Evolutionary conservation across 1,140 invertebrate species (phyloP), one percentile per base, ranked within the genome.

Genomic region (Mercenaria mercenaria): DNA sequence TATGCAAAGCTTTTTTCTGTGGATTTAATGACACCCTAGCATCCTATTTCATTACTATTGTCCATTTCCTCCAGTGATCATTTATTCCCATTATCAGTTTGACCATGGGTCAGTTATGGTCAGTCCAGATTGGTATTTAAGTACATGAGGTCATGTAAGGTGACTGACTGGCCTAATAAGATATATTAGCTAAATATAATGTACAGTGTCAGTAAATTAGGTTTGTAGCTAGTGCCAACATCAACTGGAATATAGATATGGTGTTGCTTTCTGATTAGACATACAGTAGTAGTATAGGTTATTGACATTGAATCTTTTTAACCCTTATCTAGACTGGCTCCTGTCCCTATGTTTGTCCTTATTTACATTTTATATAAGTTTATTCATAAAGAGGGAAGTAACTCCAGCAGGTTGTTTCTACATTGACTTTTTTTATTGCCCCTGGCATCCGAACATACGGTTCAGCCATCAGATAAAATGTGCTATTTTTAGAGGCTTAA

Each of bases 101-200:
- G 67, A 37, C 67, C 67, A 77, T 34, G 11, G 82, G 61, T 84
- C 59, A 67, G 29, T 72, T 10, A 67, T 67, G 59, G 37, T 72
- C 67, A 84, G 82, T 84, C 23, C 13, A 61, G 41, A 81, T 56
- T 26, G 37, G 59, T 81, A 47, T 84, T 84, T 84, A 72, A 84
- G 20, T 64, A 52, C 41, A 23, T 32, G 23, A 47, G 82, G 82
- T 84, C 67, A 84, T 47, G 15, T 67, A 20, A 84, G 61, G 82
- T 67, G 37, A 84, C 59, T 84, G 82, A 43, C 82, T 67, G 43
- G n/a, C 41, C 32, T 10, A 67, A 67, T 67, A 32, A 67, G 61
- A 13, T 67, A 6, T 3, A 67, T 67, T 67, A 37, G 29, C 61
- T 67, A 56, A 56, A 56, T 56, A 56, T n/a, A n/a, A n/a, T 56